phyloP scores from a whole-genome alignment of 2,888 invertebrate species.

The Xanthia icteritia region DNA sequence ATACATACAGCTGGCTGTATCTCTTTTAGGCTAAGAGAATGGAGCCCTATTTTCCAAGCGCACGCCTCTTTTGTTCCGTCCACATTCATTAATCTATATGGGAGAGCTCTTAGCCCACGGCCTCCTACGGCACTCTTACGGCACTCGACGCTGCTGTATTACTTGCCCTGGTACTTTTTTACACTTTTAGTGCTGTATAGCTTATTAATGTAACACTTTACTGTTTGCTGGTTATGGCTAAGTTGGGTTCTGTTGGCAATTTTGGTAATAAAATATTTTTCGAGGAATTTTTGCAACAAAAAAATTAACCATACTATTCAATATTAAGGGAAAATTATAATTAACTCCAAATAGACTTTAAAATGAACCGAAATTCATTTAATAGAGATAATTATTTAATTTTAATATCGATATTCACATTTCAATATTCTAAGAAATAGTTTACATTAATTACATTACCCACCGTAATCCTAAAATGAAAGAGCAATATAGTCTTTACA shows the following conservation, averaged over 20 bases:
- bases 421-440: background rate
- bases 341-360: too few species aligned
- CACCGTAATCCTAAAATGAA: background rate
- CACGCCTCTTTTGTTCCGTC: slow-evolving; percentile 62
- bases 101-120: slow-evolving; percentile 52
- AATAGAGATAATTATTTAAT: background rate
- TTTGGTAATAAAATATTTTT: background rate
- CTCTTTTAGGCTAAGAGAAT: slow-evolving; percentile 56
- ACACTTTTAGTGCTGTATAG: slow-evolving; percentile 25
- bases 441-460: background rate
- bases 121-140: slow-evolving; percentile 31
- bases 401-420: background rate
- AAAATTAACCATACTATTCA: background rate
- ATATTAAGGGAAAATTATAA: background rate
- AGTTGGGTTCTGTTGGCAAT: background rate
- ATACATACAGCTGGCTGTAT: slow-evolving; percentile 35
- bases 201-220: slow-evolving; percentile 44
- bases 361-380: background rate
- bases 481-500: background rate
- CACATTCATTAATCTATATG: slow-evolving; percentile 65
- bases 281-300: background rate
- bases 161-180: slow-evolving; percentile 34
- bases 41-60: slow-evolving; percentile 56
- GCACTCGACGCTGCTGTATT: slow-evolving; percentile 28
- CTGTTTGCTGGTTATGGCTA: background rate